Percentiles rank a stretch among this genome's conserved stretches.
Evolutionary conservation across 2,113 vertebrate species (phyloP).

Genomic region (Panurus biarmicus): DNA sequence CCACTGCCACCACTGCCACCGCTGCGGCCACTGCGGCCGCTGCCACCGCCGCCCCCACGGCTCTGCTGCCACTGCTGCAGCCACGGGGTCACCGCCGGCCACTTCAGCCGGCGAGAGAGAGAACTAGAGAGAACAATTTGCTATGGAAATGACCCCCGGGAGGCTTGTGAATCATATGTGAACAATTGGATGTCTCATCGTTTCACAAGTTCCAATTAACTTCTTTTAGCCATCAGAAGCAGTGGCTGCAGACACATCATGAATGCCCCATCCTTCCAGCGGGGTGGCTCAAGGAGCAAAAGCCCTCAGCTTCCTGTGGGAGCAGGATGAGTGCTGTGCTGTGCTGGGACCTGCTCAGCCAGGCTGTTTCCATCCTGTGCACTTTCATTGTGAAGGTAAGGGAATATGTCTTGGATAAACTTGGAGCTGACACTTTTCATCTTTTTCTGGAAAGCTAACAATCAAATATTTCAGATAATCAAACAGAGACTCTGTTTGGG

Average conservation of each 20-base stretch:
- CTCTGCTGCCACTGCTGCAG: neutral
- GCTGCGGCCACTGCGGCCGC: too few relatives aligned
- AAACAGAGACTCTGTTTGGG: neutral
- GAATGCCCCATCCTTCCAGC: too few relatives aligned
- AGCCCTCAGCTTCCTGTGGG: accelerated
- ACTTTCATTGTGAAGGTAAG: neutral
- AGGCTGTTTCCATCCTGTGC: neutral
- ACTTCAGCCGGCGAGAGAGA: too few relatives aligned
- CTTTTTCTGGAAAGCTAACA: neutral
- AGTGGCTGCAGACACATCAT: neutral
- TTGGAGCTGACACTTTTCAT: neutral
- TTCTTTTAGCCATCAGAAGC: neutral
- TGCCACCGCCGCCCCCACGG: too few relatives aligned
- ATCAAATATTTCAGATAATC: neutral
- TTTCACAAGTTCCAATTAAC: conserved; percentile 53
- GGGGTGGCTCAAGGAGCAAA: neutral
- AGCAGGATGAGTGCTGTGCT: neutral
- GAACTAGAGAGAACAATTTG: conserved; percentile 43
- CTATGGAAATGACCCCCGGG: conserved; percentile 34
- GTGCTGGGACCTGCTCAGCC: neutral
- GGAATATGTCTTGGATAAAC: neutral
- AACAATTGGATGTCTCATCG: conserved; percentile 30
- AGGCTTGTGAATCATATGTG: conserved; percentile 33
- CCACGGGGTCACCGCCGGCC: conserved; percentile 26
- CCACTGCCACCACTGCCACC: too few relatives aligned